Evolutionary conservation across 2,113 vertebrate genomes (phyloP).

Genomic region (Pangasianodon hypophthalmus): DNA sequence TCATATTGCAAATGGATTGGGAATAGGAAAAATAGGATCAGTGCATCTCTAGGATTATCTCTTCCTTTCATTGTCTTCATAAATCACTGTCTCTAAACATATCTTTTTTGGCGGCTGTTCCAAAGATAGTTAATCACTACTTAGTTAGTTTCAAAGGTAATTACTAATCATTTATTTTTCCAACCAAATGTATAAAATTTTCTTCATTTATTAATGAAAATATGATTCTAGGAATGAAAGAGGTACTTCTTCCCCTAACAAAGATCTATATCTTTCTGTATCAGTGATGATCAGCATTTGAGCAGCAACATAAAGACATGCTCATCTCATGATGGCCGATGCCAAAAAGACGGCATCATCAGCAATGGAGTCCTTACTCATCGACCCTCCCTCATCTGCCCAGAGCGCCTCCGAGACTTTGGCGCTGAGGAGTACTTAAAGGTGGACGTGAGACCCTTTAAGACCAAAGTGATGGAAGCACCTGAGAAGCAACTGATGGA

Average conservation of each 20-base stretch:
- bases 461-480: slow-evolving; percentile 70
- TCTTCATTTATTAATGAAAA: background rate
- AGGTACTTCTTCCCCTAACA: background rate
- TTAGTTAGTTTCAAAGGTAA: background rate
- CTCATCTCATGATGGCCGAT: slow-evolving; percentile 53
- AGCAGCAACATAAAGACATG: slow-evolving; percentile 60
- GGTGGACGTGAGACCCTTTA: slow-evolving; percentile 75
- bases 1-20: background rate
- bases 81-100: background rate
- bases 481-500: slow-evolving; percentile 72
- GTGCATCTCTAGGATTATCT: background rate
- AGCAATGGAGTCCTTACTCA: slow-evolving; percentile 69
- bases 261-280: background rate
- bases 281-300: slow-evolving; percentile 73
- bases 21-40: background rate
- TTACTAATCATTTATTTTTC: background rate
- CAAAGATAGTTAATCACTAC: background rate
- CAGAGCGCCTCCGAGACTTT: slow-evolving; percentile 86
- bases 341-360: slow-evolving; percentile 57
- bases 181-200: background rate
- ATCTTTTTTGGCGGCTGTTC: background rate
- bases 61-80: background rate
- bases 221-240: background rate
- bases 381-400: slow-evolving; percentile 76
- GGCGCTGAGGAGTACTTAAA: slow-evolving; percentile 85